Base-by-base conservation (phyloP, 2,113 vertebrate species). In the Ophthalmolycus amberensis region DNA sequence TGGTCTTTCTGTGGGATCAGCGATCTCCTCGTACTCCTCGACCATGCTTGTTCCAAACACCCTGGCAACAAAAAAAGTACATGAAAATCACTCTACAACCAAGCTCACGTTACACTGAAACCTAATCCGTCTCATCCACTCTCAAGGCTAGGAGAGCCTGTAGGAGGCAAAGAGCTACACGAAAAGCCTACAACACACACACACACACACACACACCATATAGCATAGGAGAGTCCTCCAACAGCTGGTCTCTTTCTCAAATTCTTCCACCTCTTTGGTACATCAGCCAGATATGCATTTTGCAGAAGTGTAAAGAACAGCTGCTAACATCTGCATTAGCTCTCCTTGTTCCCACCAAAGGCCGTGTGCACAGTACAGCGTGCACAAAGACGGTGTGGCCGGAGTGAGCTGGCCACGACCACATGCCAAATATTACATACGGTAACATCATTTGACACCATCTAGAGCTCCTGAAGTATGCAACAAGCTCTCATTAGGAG, bases 31-130 rank as follows among this genome's bases (percentile, higher is more conserved):
- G 48, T 99, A 99, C 84, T 99, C 98, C 88, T 99, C 98, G 73
- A 99, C 98, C 98, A 99, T 99, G 88, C 98, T 99, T 22, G 98
- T 99, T 74, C 98, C 98, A 93, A 99, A 99, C 54, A 99, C 97
- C 90, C 98, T 99, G 68, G 1, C 37, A 37, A 25, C 32, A 44
- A 68, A 75, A 42, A 22, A 40, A 2, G 72, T 2, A 16, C 16
- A 68, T 42, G 1, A 1, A 65, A 22, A 64, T 79, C 18, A 54
- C 27, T 82, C 6, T n/a, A 1, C 29, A 52, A 54, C 9, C 40
- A 79, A 22, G 65, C 58, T 85, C 20, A 42, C 11, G 6, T 71
- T 40, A 38, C 29, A 52, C 42, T 32, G 56, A 56, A 69, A 72
- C 15, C 14, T 52, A 27, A 71, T n/a, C 42, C 16, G 10, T 46